These are phyloP conservation scores for Luehdorfia chinensis DNA, from an alignment of 1,140 invertebrate species.

Conservation along the genomic window DNA sequence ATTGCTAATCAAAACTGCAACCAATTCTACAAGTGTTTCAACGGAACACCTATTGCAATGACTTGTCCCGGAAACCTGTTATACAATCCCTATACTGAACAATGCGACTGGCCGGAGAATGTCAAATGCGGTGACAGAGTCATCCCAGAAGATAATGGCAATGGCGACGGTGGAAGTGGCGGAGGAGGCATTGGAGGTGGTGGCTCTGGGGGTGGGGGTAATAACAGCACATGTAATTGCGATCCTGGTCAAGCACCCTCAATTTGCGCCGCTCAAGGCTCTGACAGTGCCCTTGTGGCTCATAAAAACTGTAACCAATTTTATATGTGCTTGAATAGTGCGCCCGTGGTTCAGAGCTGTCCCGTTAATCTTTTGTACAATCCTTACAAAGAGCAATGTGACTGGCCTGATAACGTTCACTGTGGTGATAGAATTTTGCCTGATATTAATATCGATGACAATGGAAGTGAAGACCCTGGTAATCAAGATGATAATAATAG, in stretches of 20 bases:
- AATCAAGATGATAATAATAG: neutral
- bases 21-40: conserved; percentile 35
- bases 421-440: conserved; percentile 29
- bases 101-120: conserved; percentile 79
- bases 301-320: conserved; percentile 46
- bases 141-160: conserved; percentile 16
- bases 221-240: conserved; percentile 20
- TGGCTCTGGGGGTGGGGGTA: conserved; percentile 15
- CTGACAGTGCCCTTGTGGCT: conserved; percentile 31
- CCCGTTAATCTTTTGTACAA: conserved; percentile 75
- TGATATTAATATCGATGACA: neutral
- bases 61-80: conserved; percentile 67
- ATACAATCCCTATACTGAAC: conserved; percentile 77
- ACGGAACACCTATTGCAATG: conserved; percentile 28
- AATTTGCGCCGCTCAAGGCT: conserved; percentile 27
- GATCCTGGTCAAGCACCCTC: conserved; percentile 25
- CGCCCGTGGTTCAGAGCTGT: conserved; percentile 48
- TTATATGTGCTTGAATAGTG: conserved; percentile 34
- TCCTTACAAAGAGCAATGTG: conserved; percentile 76
- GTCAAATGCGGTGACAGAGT: conserved; percentile 59
- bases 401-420: conserved; percentile 78
- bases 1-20: conserved; percentile 42
- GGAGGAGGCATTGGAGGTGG: conserved; percentile 13
- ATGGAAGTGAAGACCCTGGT: neutral
- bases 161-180: conserved; percentile 5